Evolutionary conservation across 2,113 vertebrate genomes (phyloP).

Genomic region (Rana temporaria): DNA sequence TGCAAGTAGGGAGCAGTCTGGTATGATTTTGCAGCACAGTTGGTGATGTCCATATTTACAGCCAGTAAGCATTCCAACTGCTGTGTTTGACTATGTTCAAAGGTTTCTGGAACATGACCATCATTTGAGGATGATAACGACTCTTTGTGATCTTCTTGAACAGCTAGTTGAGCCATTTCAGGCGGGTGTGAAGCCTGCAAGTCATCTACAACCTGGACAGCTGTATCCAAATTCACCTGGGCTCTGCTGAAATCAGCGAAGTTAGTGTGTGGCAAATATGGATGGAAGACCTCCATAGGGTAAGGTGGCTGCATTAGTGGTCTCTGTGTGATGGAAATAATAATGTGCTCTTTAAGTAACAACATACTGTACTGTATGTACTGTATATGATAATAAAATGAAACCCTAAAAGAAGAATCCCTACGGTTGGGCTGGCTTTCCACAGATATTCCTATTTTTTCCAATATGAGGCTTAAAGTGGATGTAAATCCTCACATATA

Average conservation of each 20-base stretch:
- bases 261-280: conserved; percentile 61
- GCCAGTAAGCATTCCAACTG: conserved; percentile 67
- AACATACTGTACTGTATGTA: neutral
- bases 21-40: conserved; percentile 64
- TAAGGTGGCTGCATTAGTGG: conserved; percentile 71
- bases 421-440: too few species aligned
- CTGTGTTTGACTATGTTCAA: conserved; percentile 54
- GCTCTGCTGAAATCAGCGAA: conserved; percentile 70
- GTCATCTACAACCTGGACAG: conserved; percentile 81
- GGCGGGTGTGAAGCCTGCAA: conserved; percentile 67
- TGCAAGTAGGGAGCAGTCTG: conserved; percentile 64
- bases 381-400: neutral
- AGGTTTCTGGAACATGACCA: conserved; percentile 45
- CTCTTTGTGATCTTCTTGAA: conserved; percentile 65
- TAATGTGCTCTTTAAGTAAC: conserved; percentile 56
- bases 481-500: too few species aligned
- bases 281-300: conserved; percentile 66
- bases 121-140: conserved; percentile 59
- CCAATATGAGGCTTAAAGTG: too few species aligned
- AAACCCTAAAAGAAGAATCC: too few species aligned
- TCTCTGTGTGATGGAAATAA: conserved; percentile 61
- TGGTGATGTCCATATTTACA: conserved; percentile 66
- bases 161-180: conserved; percentile 71
- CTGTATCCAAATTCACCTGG: conserved; percentile 75
- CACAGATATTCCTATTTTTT: too few species aligned